phyloP scores from a whole-genome alignment of 2,113 vertebrate species.

The Notothenia rossii region DNA sequence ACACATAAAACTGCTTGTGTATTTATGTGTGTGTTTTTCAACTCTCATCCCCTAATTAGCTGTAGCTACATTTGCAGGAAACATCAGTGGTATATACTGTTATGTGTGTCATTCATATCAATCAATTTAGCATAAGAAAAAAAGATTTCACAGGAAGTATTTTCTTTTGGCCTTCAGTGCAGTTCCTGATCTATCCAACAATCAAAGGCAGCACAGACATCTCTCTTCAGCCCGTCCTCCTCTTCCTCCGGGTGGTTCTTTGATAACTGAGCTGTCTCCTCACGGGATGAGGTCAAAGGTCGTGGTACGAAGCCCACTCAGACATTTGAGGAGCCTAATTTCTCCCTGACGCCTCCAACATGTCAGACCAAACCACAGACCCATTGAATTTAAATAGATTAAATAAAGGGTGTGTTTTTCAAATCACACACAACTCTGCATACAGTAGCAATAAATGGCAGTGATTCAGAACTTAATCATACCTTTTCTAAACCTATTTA shows the following conservation, averaged over 20 bases:
- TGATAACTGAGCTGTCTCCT: slow-evolving; percentile 66
- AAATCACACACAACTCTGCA: slow-evolving; percentile 12
- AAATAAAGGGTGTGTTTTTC: slow-evolving; percentile 44
- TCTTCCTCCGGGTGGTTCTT: slow-evolving; percentile 56
- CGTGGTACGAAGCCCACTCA: slow-evolving; percentile 63
- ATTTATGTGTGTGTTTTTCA: slow-evolving; percentile 1
- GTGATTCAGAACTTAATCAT: slow-evolving; percentile 1
- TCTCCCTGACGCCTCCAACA: slow-evolving; percentile 54
- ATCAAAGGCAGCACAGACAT: slow-evolving; percentile 52
- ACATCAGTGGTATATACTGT: neutral
- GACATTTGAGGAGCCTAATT: slow-evolving; percentile 64
- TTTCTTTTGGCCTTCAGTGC: slow-evolving; percentile 6
- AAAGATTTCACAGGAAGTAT: slow-evolving; percentile 11
- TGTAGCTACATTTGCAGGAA: slow-evolving; percentile 5
- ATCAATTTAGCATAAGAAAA: neutral
- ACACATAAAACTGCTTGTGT: slow-evolving; percentile 20
- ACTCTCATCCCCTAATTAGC: neutral
- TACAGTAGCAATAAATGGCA: neutral
- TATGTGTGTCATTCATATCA: neutral
- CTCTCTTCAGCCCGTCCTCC: slow-evolving; percentile 46
- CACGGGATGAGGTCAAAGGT: slow-evolving; percentile 67
- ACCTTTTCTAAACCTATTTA: neutral
- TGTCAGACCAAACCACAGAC: slow-evolving; percentile 45
- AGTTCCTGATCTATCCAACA: slow-evolving; percentile 13
- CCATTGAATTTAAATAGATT: slow-evolving; percentile 44